These are phyloP conservation scores for Andrena haemorrhoa DNA, from an alignment of 2,888 invertebrate genomes.

Conservation along the genomic window DNA sequence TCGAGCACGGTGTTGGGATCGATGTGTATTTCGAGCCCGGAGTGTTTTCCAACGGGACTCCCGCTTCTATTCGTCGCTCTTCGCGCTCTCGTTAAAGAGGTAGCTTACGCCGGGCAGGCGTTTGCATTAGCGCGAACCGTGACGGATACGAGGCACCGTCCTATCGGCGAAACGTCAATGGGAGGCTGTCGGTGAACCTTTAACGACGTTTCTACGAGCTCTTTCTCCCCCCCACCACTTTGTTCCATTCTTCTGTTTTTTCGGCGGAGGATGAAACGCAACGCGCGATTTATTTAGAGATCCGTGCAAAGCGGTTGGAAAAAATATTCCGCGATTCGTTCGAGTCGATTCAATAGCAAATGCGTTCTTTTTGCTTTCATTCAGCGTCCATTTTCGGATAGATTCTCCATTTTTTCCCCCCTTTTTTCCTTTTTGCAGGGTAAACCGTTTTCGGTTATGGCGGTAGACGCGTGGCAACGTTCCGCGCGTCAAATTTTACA, in stretches of 20 bases:
- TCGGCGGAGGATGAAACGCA: background rate
- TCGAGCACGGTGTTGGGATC: constrained; percentile 4
- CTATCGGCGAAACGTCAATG: constrained; percentile 17
- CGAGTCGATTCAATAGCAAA: constrained; percentile 10
- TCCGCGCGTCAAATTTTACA: constrained; percentile 35
- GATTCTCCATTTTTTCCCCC: constrained; percentile 2
- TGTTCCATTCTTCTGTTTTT: background rate
- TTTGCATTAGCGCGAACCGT: constrained; percentile 22
- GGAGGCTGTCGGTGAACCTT: constrained; percentile 9
- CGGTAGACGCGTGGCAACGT: constrained; percentile 25
- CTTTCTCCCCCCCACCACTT: background rate
- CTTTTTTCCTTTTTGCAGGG: constrained; percentile 12
- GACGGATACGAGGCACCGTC: constrained; percentile 9
- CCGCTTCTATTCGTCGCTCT: constrained; percentile 5
- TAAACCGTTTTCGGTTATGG: constrained; percentile 34
- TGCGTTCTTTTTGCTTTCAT: constrained; percentile 19
- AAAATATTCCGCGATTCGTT: constrained; percentile 15
- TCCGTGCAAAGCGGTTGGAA: constrained; percentile 3
- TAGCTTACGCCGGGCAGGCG: background rate
- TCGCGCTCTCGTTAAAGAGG: background rate
- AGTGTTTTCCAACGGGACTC: constrained; percentile 24
- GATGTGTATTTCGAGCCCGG: constrained; percentile 10
- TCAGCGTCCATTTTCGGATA: constrained; percentile 17
- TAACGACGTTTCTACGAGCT: constrained; percentile 20
- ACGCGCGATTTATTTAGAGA: constrained; percentile 27